phyloP scores from a whole-genome alignment of 2,797 vertebrate genomes.

The Tragopan temminckii region DNA sequence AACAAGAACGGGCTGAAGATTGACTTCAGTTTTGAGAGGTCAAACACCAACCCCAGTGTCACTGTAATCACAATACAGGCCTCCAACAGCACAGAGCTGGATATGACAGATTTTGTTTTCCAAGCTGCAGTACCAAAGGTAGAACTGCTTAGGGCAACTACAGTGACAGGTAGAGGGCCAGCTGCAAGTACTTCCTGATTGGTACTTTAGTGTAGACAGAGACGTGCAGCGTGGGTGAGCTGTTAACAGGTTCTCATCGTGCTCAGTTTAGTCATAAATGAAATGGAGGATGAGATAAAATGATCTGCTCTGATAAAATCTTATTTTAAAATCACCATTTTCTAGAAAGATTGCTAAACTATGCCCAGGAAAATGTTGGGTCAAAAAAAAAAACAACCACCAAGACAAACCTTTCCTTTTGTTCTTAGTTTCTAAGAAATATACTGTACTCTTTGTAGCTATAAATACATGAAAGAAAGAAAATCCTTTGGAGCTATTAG shows the following conservation, averaged over 20 bases:
- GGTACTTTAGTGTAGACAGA: background rate
- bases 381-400: background rate
- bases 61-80: constrained; percentile 98
- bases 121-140: constrained; percentile 99
- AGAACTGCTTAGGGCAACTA: background rate
- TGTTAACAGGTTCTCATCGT: background rate
- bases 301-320: background rate
- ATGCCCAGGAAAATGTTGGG: background rate
- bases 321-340: background rate
- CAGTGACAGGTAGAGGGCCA: background rate
- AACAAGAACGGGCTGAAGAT: constrained; percentile 99
- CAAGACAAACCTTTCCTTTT: background rate
- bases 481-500: background rate
- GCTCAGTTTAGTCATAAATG: background rate
- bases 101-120: constrained; percentile 99
- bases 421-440: background rate
- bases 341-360: background rate
- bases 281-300: background rate
- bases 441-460: background rate
- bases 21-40: constrained; percentile 98
- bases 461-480: background rate
- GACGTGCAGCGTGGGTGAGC: background rate
- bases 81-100: constrained; percentile 94
- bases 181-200: background rate
- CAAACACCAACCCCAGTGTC: constrained; percentile 95